Conservation (phyloP, 2,113 vertebrate species). For the Toxotes jaculatrix region DNA sequence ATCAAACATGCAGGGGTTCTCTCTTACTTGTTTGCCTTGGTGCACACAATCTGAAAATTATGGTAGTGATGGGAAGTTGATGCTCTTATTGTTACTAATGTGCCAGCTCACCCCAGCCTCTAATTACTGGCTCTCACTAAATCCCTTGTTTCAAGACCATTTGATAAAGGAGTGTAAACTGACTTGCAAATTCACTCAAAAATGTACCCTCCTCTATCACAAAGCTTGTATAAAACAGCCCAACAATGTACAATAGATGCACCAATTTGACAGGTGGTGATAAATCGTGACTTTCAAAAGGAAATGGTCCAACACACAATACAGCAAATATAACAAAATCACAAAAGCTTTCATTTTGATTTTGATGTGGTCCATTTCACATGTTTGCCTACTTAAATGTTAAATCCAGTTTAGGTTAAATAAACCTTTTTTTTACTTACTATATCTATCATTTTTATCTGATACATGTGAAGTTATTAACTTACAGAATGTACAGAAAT, state of each 20-base stretch:
- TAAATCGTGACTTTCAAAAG: conserved; percentile 47
- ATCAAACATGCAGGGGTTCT: neutral
- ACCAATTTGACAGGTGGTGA: conserved; percentile 63
- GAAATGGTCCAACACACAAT: conserved; percentile 28
- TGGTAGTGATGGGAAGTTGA: neutral
- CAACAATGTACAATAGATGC: conserved; percentile 28
- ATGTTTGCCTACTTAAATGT: neutral
- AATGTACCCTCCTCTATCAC: conserved; percentile 9
- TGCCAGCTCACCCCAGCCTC: neutral
- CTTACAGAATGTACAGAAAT: neutral
- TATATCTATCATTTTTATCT: neutral
- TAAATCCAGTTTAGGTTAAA: neutral
- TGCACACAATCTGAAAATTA: neutral
- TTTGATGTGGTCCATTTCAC: conserved; percentile 11
- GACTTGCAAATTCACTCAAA: conserved; percentile 24
- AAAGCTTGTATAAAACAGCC: conserved; percentile 32
- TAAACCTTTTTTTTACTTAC: neutral
- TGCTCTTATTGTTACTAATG: conserved; percentile 11
- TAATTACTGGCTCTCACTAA: conserved; percentile 2
- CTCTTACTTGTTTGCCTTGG: neutral
- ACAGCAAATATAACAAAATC: neutral
- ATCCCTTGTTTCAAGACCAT: conserved; percentile 24
- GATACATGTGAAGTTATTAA: neutral
- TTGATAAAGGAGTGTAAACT: conserved; percentile 46
- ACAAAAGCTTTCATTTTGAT: conserved; percentile 14